These are phyloP conservation scores for Apus apus DNA, from an alignment of 2,113 vertebrate genomes.

Conservation along the genomic window DNA sequence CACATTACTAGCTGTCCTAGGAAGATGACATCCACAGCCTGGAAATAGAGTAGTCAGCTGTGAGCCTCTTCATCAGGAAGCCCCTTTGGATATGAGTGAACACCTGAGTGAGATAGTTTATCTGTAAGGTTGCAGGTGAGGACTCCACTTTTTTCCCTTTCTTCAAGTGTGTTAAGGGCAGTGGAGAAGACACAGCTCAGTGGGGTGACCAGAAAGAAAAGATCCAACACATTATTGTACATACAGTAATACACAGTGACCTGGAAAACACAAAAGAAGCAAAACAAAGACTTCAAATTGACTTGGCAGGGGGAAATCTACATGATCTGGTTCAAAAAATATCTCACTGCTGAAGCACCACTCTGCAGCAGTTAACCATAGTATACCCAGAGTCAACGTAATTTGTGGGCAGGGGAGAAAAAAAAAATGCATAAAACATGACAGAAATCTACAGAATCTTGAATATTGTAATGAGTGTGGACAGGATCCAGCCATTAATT, in stretches of 20 bases:
- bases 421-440: not conserved
- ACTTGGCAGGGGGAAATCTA: not conserved
- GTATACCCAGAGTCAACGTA: not conserved
- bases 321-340: not conserved
- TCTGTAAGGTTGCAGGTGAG: not conserved
- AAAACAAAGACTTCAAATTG: not conserved
- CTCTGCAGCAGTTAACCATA: not conserved
- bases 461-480: not conserved
- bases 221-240: not conserved
- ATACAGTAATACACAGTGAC: not conserved
- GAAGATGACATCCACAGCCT: not conserved
- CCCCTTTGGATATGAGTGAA: not conserved
- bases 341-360: not conserved
- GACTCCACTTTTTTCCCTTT: not conserved
- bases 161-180: not conserved
- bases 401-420: rapidly evolving
- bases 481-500: not conserved
- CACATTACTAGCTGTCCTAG: not conserved
- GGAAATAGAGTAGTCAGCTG: not conserved
- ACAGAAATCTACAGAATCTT: not conserved
- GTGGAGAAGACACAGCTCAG: not conserved
- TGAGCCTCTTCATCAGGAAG: not conserved
- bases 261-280: not conserved
- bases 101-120: not conserved
- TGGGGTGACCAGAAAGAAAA: not conserved